Percentiles rank a stretch among this genome's conserved stretches.
Evolutionary conservation across 2,888 invertebrate genomes (phyloP).

Genomic region (Nasonia oneida): DNA sequence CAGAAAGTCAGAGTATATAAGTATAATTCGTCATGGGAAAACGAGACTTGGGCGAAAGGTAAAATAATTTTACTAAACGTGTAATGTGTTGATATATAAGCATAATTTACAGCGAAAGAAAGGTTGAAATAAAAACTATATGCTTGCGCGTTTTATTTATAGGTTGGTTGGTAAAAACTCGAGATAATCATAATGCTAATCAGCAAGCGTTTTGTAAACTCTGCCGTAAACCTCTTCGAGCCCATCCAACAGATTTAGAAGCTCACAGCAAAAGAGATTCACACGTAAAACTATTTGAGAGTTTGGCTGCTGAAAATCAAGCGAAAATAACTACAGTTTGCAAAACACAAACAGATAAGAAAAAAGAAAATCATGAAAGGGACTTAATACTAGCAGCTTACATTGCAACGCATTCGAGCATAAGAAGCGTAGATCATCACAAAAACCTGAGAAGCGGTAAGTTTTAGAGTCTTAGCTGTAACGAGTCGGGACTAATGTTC

Average conservation of each 20-base stretch:
- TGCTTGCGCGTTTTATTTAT: neutral
- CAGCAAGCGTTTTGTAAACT: neutral
- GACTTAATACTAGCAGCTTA: neutral
- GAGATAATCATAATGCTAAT: neutral
- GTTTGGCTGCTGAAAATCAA: neutral
- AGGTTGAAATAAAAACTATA: too few species aligned
- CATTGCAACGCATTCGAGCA: neutral
- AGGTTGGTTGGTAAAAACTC: neutral
- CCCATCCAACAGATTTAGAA: neutral
- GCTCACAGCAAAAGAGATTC: neutral
- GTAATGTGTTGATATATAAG: too few species aligned
- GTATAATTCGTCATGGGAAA: neutral
- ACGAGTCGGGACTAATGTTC: too few species aligned
- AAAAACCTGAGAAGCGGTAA: too few species aligned
- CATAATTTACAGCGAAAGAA: too few species aligned
- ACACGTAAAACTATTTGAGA: neutral
- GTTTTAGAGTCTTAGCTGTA: too few species aligned
- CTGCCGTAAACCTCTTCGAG: neutral
- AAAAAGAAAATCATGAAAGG: neutral
- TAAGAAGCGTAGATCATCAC: too few species aligned
- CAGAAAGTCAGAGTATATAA: neutral
- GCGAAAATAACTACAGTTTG: neutral
- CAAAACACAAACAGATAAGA: neutral
- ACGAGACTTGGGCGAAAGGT: constrained; percentile 1
- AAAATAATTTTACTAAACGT: neutral